Evolutionary conservation across 2,113 vertebrate genomes (phyloP), one percentile per base, ranked within the genome.

Genomic region (Thalassarche chlororhynchos): DNA sequence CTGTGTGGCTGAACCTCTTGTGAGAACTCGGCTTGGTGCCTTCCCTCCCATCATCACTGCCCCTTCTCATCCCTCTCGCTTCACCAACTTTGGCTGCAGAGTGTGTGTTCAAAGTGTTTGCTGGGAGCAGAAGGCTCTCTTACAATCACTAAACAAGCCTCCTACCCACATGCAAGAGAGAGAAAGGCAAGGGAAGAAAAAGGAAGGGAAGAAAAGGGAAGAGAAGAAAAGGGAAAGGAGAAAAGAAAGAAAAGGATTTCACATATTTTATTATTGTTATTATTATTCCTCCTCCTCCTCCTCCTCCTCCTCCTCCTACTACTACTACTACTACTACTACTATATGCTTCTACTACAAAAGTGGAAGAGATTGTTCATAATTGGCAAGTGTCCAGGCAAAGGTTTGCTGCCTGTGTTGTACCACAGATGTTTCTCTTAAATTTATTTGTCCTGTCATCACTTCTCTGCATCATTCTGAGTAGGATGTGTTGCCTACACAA

Each of bases 61-160:
- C 72, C 65, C 84, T 96, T 97, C 95, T 97, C 91, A 95, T 97
- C 87, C 95, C 74, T 94, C 92, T 97, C 10, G 21, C 72, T 97
- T 97, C 79, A 96, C 46, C 90, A 93, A 17, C 70, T 91, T 96
- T 87, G 84, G 86, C 68, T 96, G 23, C 32, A 89, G 76, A 80
- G 44, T 75, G 8, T 61, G 7, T 90, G 49, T 94, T 92, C 72
- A 29, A 52, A 96, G 74, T 90, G 54, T 78, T 92, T 92, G 25
- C 40, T 90, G 52, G 78, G 54, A 93, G 77, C 60, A 90, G 52
- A 80, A 69, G 17, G 12, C 46, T 86, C 14, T 72, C 80, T 58
- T 91, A 40, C 9, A 90, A 26, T 72, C 77, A 65, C 55, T 90
- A 28, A 78, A 86, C 44, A 81, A 92, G 34, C 26, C 58, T 94